A percentile compares a stretch with the other conserved stretches of the same genome.
Evolutionary conservation across 1,140 invertebrate genomes (phyloP).

Genomic region (Drosophila lacteicornis): DNA sequence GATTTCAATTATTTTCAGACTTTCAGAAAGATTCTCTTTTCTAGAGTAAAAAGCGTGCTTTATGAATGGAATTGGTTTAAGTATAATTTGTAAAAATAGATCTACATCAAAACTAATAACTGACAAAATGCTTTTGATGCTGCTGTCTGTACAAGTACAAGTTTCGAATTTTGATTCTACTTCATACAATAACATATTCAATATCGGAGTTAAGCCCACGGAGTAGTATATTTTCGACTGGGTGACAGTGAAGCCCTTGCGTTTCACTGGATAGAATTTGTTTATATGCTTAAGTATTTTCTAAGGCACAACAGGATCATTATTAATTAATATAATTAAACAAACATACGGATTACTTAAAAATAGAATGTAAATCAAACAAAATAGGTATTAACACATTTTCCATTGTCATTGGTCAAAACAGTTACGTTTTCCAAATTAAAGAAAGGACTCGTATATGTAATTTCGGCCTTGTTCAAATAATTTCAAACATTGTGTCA

Average conservation of each 20-base stretch:
- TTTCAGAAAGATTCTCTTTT: constrained; percentile 53
- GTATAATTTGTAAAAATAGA: constrained; percentile 36
- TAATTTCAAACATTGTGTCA: constrained; percentile 85
- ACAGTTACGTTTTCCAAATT: constrained; percentile 55
- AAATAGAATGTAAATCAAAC: constrained; percentile 69
- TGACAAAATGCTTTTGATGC: constrained; percentile 86
- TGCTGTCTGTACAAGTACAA: constrained; percentile 82
- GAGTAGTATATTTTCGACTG: constrained; percentile 36
- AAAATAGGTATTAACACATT: constrained; percentile 77
- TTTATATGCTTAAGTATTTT: constrained; percentile 53
- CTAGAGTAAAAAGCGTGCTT: constrained; percentile 79
- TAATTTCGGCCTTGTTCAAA: constrained; percentile 44
- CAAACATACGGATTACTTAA: constrained; percentile 78
- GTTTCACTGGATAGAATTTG: constrained; percentile 30
- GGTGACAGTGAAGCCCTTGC: constrained; percentile 14
- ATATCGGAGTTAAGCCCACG: constrained; percentile 42
- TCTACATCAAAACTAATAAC: constrained; percentile 78
- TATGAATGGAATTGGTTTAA: constrained; percentile 72
- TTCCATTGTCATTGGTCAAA: constrained; percentile 26
- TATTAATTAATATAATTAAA: constrained; percentile 66
- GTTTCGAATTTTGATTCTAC: constrained; percentile 62
- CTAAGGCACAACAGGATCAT: constrained; percentile 48
- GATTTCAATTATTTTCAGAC: constrained; percentile 43
- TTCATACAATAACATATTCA: constrained; percentile 39
- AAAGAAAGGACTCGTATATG: constrained; percentile 41